Base-by-base conservation (phyloP, 1,140 invertebrate genomes). In the Drosophila ironensis region DNA sequence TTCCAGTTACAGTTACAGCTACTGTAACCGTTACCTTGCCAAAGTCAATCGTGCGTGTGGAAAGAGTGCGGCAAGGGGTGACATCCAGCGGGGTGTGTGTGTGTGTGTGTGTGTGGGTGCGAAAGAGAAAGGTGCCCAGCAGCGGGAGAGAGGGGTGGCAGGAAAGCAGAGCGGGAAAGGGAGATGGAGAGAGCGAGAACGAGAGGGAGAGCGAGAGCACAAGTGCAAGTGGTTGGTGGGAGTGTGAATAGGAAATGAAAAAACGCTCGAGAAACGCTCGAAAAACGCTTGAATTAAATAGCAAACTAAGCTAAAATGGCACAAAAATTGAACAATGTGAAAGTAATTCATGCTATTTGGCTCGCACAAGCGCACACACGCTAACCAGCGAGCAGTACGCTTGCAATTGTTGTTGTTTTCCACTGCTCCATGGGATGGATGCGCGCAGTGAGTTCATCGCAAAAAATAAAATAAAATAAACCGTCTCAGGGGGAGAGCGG, bases 371-470 rank as follows among this genome's bases (percentile, higher is more conserved):
- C 19, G 40, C 19, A 20, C 16, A 45, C 6, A 30, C 8, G 16
- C 42, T 27, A 16, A 27, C 14, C 22, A 14, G 50, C 22, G 42
- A 77, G 52, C 80, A 72, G 47, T 57, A 60, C 51, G 19, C 42
- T 59, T 82, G 64, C 80, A 78, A 63, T 66, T 68, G 28, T 72
- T 81, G 60, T 73, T 74, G 56, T 81, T 66, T 37, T 14, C 12
- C 5, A 51, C 72, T 54, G 63, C 63, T 68, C 20, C 22, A 33
- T 33, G 30, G 30, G 30, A 33, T 61, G 72, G 68, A 76, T 86
- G 80, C 60, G 66, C 75, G 41, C 66, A 84, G 78, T 84, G 78
- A 84, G 80, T 84, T 84, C 78, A 84, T 84, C 78, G 78, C 78
- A 84, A 84, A 84, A 86, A 84, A 84, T 82, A 82, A 82, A 78